Conservation (phyloP, 2,797 vertebrate species). For the Pipistrellus kuhlii region DNA sequence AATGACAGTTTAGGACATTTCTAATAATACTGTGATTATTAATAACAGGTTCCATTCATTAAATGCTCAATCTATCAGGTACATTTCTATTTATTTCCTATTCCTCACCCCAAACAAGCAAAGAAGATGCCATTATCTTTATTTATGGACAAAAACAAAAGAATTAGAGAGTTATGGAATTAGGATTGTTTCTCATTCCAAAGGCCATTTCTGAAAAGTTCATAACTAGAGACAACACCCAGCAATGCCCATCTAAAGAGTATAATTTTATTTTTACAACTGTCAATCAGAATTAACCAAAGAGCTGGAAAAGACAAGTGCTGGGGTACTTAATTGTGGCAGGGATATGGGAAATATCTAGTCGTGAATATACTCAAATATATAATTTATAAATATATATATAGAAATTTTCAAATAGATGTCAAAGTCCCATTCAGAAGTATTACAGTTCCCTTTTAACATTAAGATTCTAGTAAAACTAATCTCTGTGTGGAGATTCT, state of each 20-base stretch:
- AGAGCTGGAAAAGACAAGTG: not conserved
- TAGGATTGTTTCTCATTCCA: not conserved
- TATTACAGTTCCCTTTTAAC: not conserved
- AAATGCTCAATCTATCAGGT: not conserved
- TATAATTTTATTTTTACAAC: not conserved
- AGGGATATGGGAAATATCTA: not conserved
- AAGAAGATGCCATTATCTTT: not conserved
- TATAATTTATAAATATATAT: not conserved
- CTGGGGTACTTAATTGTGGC: not conserved
- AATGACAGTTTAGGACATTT: conserved; percentile 28
- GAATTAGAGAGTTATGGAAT: not conserved
- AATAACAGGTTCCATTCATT: not conserved
- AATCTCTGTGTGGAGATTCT: not conserved
- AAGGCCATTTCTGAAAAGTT: not conserved
- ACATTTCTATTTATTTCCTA: conserved; percentile 17
- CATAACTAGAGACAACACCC: not conserved
- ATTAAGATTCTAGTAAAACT: not conserved
- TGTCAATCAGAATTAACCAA: not conserved
- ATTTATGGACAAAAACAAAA: not conserved
- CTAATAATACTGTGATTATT: conserved; percentile 39
- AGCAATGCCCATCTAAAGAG: not conserved
- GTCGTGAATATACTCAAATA: not conserved
- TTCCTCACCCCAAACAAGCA: not conserved
- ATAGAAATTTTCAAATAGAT: not conserved
- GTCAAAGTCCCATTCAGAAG: not conserved